These are phyloP conservation scores for Julus scanicus DNA, from an alignment of 2,888 invertebrate species.

Conservation along the genomic window DNA sequence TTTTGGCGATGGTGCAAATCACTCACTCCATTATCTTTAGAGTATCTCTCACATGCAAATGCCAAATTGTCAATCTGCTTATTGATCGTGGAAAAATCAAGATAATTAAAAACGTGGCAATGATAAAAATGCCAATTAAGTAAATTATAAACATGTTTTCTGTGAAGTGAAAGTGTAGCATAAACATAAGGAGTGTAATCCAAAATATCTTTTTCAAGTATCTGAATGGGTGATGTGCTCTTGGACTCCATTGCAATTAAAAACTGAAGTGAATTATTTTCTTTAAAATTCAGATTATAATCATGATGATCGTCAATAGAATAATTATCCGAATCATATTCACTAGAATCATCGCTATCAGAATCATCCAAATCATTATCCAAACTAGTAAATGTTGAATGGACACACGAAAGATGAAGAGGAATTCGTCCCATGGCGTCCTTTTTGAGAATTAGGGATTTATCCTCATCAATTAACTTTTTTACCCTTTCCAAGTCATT, in stretches of 20 bases:
- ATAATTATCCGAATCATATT: too few relatives aligned
- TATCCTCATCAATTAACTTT: background rate
- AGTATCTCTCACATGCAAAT: background rate
- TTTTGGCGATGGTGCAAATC: background rate
- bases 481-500: background rate
- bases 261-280: background rate
- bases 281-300: background rate
- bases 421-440: background rate
- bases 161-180: background rate
- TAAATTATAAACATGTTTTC: background rate
- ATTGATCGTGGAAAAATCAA: background rate
- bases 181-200: background rate
- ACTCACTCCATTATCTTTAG: background rate
- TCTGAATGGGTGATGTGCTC: background rate
- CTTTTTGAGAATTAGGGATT: background rate
- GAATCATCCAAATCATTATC: background rate
- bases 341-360: too few relatives aligned
- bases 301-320: too few relatives aligned
- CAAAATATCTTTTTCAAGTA: background rate
- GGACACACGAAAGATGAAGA: background rate
- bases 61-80: background rate
- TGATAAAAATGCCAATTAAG: background rate
- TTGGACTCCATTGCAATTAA: background rate
- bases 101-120: background rate
- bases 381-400: background rate